These are phyloP conservation scores for Nansenia antarctica DNA, from an alignment of 2,113 vertebrate genomes.

Conservation along the genomic window DNA sequence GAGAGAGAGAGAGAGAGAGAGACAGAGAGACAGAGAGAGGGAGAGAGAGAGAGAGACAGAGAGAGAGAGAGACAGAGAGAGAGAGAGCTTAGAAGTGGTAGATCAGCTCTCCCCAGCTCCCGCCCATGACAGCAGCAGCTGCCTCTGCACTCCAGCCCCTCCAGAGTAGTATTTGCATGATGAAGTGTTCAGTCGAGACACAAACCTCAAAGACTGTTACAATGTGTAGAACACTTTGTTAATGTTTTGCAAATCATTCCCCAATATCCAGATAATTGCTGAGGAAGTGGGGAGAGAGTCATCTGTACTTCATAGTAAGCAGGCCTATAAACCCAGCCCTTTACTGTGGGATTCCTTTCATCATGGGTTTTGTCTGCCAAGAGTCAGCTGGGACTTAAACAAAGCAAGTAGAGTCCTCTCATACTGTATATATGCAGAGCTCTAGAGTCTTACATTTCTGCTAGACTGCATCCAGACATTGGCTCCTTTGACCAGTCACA, in stretches of 20 bases:
- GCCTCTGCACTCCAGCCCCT: not conserved
- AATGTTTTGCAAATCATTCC: conserved; percentile 24
- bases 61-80: not conserved
- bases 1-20: no score
- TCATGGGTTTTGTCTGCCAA: not conserved
- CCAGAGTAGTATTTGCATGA: not conserved
- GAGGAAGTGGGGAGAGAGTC: not conserved
- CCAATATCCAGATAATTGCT: conserved; percentile 29
- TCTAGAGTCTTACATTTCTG: not conserved
- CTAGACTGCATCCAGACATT: not conserved
- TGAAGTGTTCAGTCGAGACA: conserved; percentile 5
- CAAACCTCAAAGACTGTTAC: not conserved
- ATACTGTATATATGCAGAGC: not conserved
- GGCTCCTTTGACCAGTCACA: not conserved
- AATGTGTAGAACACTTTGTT: conserved; percentile 12
- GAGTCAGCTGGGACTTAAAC: not conserved
- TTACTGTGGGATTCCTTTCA: not conserved
- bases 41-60: not conserved
- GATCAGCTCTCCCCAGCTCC: not conserved
- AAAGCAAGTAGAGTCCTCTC: not conserved
- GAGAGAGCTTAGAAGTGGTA: not conserved
- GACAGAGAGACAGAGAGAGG: no score
- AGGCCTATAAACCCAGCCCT: not conserved
- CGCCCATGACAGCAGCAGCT: not conserved
- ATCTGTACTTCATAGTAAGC: not conserved